phyloP scores from a whole-genome alignment of 2,113 vertebrate genomes.

The Phrynosoma blainvillii region DNA sequence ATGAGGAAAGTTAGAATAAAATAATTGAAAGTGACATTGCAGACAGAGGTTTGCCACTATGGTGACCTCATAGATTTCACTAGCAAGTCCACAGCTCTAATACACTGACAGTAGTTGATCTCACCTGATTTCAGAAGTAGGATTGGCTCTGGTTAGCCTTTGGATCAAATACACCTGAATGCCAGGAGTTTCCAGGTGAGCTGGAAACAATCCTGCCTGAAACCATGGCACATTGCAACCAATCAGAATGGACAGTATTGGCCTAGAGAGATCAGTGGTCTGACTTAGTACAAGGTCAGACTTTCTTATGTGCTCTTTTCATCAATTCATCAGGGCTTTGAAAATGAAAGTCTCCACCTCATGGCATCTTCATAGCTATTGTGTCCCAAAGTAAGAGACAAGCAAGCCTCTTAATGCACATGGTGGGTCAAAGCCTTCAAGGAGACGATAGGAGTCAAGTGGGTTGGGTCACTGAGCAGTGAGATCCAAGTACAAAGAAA shows the following conservation, averaged over 20 bases:
- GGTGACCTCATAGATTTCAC: neutral
- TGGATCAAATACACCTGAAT: too few species aligned
- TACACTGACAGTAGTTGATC: too few species aligned
- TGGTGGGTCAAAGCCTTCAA: neutral
- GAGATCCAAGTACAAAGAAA: neutral
- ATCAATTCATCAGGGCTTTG: neutral
- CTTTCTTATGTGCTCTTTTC: neutral
- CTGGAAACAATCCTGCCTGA: too few species aligned
- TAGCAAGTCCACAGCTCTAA: too few species aligned
- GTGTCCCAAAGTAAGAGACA: neutral
- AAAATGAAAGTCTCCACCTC: neutral
- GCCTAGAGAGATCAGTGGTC: too few species aligned
- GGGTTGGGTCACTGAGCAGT: neutral
- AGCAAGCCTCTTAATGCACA: neutral
- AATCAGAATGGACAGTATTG: too few species aligned
- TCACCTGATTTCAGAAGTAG: too few species aligned
- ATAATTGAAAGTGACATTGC: conserved; percentile 1
- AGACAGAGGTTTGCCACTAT: too few species aligned
- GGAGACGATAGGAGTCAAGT: neutral
- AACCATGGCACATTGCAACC: too few species aligned
- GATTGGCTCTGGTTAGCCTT: too few species aligned
- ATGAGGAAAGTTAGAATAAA: conserved; percentile 5
- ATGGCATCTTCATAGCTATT: neutral
- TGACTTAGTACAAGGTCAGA: too few species aligned
- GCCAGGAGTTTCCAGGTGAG: too few species aligned